Evolutionary conservation across 2,888 invertebrate genomes (phyloP), one percentile per base, ranked within the genome.

Genomic region (Andrena bicolor): DNA sequence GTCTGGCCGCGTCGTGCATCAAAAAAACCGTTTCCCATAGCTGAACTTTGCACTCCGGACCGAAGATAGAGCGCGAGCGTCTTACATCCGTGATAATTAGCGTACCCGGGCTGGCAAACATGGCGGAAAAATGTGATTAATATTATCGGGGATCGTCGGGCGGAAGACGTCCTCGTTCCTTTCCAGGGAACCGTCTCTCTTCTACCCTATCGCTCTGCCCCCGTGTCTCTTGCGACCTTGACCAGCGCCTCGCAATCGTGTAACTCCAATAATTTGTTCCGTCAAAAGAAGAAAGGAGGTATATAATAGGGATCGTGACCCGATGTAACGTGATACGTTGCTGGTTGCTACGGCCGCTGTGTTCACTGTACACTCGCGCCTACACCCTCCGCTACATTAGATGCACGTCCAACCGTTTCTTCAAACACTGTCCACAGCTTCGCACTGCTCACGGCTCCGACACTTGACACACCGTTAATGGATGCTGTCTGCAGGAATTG

Each of bases 291-390:
- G 81, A 83, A 82, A 88, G 65, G 81, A 83, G 70, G 73, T 82
- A 83, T 80, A 85, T 89, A 90, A 90, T 89, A 81, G 88, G 88
- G 89, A 89, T 91, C 90, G 91, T 90, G 90, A 91, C 89, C 89
- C 80, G 84, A 77, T 85, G 88, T 89, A 90, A 90, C 88, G 84
- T 84, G 88, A 88, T 85, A 87, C 84, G 80, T 86, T 74, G 82
- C 69, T 68, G 82, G 84, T 76, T 66, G 69, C 73, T 76, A 58
- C 66, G 83, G 81, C 35, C 61, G 56, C 28, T 8, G 58, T 65
- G 69, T 53, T 51, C 64, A 41, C 60, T 70, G 53, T 56, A 49
- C 56, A 16, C 60, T 8, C 58, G 58, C 51, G 13, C 68, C 41
- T 10, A 41, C 58, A 20, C 63, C 61, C 20, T 41, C 5, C 35